These are phyloP conservation scores for Prochilodus magdalenae DNA, from an alignment of 2,113 vertebrate genomes.

Conservation along the genomic window DNA sequence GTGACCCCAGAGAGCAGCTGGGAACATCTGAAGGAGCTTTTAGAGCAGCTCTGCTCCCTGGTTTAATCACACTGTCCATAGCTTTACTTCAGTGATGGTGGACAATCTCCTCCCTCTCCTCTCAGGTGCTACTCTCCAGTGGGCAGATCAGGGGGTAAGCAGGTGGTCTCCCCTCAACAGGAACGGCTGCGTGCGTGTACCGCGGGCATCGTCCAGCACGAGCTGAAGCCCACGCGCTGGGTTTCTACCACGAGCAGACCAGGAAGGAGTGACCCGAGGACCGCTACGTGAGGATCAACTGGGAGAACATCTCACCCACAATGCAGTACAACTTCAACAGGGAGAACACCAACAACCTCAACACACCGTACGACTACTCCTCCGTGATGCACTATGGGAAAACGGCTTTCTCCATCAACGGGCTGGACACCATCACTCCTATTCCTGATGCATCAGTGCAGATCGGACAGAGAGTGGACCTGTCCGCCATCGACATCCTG, in stretches of 20 bases:
- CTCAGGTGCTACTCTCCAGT: slow-evolving; percentile 63
- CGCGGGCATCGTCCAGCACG: slow-evolving; percentile 57
- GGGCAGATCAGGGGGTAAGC: slow-evolving; percentile 55
- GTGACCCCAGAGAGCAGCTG: neutral
- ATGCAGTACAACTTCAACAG: too few species aligned
- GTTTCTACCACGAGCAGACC: slow-evolving; percentile 66
- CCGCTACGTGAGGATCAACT: too few species aligned
- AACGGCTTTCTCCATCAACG: too few species aligned
- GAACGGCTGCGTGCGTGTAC: slow-evolving; percentile 52
- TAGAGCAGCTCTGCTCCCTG: neutral
- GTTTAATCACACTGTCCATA: too few species aligned
- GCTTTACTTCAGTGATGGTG: neutral
- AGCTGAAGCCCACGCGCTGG: slow-evolving; percentile 64
- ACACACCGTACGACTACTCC: too few species aligned
- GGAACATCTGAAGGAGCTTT: too few species aligned
- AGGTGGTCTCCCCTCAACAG: slow-evolving; percentile 60
- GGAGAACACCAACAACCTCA: too few species aligned
- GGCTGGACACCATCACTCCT: too few species aligned
- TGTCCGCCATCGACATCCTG: slow-evolving; percentile 34
- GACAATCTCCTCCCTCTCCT: neutral
- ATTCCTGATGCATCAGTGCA: slow-evolving; percentile 7
- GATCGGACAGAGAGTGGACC: slow-evolving; percentile 53
- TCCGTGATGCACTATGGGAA: too few species aligned
- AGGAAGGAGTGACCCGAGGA: too few species aligned
- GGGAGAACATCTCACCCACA: too few species aligned